A percentile compares a stretch with the other conserved stretches of the same genome.
These are phyloP conservation scores for Neoniphon sammara DNA, from an alignment of 2,797 vertebrate genomes.

Conservation along the genomic window DNA sequence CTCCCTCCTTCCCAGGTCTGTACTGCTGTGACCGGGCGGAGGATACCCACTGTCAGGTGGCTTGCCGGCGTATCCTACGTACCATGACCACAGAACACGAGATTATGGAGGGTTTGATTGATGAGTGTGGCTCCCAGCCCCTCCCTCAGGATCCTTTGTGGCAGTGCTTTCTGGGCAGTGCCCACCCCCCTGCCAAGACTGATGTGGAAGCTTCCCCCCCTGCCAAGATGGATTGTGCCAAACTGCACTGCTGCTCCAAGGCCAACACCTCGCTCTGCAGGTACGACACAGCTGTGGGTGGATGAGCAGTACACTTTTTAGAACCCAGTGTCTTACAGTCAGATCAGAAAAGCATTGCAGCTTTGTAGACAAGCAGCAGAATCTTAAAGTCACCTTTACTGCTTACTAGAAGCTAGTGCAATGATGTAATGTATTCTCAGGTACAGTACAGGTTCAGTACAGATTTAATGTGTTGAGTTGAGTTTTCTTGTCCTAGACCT, in stretches of 20 bases:
- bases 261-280: slow-evolving; percentile 96
- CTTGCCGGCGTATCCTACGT: slow-evolving; percentile 93
- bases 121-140: slow-evolving; percentile 92
- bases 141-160: slow-evolving; percentile 98
- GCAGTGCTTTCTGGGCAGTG: slow-evolving; percentile 96
- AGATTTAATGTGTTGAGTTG: not conserved
- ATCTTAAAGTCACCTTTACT: too few species aligned
- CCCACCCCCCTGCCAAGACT: slow-evolving; percentile 88
- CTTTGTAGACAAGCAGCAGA: too few species aligned
- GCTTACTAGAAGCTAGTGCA: too few species aligned
- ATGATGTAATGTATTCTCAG: too few species aligned
- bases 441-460: too few species aligned
- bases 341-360: too few species aligned
- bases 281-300: slow-evolving; percentile 69
- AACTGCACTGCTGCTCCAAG: slow-evolving; percentile 98
- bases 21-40: slow-evolving; percentile 97
- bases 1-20: slow-evolving; percentile 83
- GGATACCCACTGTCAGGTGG: slow-evolving; percentile 90
- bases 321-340: too few species aligned
- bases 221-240: slow-evolving; percentile 94
- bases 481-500: not conserved
- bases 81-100: slow-evolving; percentile 97
- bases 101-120: slow-evolving; percentile 96
- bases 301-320: not conserved
- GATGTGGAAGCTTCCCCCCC: slow-evolving; percentile 90